Percentiles rank a stretch among this genome's conserved stretches.
These are phyloP conservation scores for Drosophila ercepeae DNA, from an alignment of 1,140 invertebrate genomes.

Conservation along the genomic window DNA sequence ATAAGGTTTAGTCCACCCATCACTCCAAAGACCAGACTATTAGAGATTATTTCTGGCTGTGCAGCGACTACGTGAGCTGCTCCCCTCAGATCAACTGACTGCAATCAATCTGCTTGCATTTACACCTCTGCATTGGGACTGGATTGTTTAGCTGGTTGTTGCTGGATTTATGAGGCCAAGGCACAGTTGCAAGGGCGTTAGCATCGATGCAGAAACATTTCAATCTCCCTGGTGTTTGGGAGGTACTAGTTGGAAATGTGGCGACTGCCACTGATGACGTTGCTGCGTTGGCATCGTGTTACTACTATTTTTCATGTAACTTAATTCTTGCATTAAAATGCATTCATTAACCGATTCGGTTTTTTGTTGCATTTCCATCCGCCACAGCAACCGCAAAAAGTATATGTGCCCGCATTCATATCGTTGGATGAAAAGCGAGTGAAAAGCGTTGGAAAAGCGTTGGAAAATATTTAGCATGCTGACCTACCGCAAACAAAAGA, in stretches of 20 bases:
- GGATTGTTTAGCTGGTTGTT: slow-evolving; percentile 14
- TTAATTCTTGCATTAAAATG: slow-evolving; percentile 80
- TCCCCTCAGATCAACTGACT: slow-evolving; percentile 56
- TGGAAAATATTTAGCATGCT: slow-evolving; percentile 61
- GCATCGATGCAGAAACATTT: slow-evolving; percentile 71
- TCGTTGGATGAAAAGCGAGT: background rate
- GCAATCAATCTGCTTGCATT: slow-evolving; percentile 71
- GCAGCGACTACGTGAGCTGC: slow-evolving; percentile 11
- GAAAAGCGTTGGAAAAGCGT: slow-evolving; percentile 34
- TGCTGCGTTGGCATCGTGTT: slow-evolving; percentile 55
- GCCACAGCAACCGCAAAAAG: slow-evolving; percentile 49
- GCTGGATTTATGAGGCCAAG: slow-evolving; percentile 74
- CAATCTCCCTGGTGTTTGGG: slow-evolving; percentile 46
- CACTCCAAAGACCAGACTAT: no score
- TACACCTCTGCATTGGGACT: slow-evolving; percentile 56
- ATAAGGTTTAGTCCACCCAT: no score
- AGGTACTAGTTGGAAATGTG: no score
- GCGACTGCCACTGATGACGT: slow-evolving; percentile 19
- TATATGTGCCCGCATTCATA: slow-evolving; percentile 2
- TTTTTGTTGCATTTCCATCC: slow-evolving; percentile 25
- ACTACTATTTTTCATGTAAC: slow-evolving; percentile 77
- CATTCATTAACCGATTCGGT: slow-evolving; percentile 69
- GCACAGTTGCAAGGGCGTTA: slow-evolving; percentile 74
- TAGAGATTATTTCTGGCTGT: background rate
- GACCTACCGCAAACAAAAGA: slow-evolving; percentile 54